Evolutionary conservation across 2,888 invertebrate genomes (phyloP).

Genomic region (Cephalotes varians): DNA sequence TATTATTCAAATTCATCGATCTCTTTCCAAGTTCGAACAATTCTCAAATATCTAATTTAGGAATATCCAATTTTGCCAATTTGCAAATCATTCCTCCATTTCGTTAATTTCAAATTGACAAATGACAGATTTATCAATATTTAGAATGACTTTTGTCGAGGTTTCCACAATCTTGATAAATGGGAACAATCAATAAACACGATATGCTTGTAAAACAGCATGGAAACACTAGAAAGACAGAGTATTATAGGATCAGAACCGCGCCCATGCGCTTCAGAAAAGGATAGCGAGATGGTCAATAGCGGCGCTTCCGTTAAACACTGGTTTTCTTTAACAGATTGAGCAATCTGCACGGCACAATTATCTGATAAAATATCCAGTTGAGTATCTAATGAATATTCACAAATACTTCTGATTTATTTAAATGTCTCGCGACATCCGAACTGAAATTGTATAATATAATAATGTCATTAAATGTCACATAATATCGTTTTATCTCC

Average conservation of each 20-base stretch:
- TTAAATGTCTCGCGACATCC: background rate
- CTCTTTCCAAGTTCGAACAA: background rate
- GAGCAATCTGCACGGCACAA: conserved; percentile 1
- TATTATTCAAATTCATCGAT: no score
- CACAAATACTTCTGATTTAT: background rate
- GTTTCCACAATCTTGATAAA: background rate
- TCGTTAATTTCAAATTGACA: background rate
- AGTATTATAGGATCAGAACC: conserved; percentile 67
- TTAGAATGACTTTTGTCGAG: background rate
- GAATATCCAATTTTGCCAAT: background rate
- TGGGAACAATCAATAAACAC: conserved; percentile 31
- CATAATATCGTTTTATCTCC: no score
- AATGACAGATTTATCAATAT: background rate
- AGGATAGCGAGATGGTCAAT: conserved; percentile 73
- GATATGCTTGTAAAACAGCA: conserved; percentile 22
- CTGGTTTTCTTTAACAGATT: conserved; percentile 33
- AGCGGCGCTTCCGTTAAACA: conserved; percentile 56
- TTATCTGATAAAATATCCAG: background rate
- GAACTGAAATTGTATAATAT: no score
- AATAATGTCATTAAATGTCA: background rate
- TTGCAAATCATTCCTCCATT: background rate
- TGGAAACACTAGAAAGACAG: conserved; percentile 32
- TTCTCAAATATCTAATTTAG: background rate
- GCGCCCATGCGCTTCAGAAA: conserved; percentile 76
- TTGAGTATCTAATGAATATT: background rate